A percentile compares a stretch with the other conserved stretches of the same genome.
These are phyloP conservation scores for Macrosteles quadrilineatus DNA, from an alignment of 1,140 invertebrate genomes.

Conservation along the genomic window DNA sequence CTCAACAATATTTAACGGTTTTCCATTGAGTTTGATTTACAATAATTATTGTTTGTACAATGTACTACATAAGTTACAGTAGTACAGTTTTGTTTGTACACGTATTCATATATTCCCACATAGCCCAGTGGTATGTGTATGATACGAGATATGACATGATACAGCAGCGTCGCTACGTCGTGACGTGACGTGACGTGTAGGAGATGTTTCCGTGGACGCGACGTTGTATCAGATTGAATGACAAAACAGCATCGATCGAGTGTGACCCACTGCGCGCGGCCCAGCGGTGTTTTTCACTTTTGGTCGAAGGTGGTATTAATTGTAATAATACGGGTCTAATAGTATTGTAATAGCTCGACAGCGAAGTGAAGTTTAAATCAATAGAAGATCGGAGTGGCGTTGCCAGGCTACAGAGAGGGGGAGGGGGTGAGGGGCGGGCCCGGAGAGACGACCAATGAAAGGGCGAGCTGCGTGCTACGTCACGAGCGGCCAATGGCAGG, in stretches of 20 bases:
- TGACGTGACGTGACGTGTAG: too few species aligned
- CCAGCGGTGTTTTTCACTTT: conserved; percentile 5
- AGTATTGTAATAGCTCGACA: conserved; percentile 27
- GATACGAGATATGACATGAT: too few species aligned
- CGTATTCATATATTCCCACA: too few species aligned
- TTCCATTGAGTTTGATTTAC: too few species aligned
- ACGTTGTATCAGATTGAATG: conserved; percentile 18
- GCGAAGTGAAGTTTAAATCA: conserved; percentile 30
- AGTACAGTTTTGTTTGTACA: too few species aligned
- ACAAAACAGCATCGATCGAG: conserved; percentile 29
- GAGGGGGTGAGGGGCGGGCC: conserved; percentile 36
- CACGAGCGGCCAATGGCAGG: conserved; percentile 27
- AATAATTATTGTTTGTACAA: too few species aligned
- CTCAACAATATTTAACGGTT: too few species aligned
- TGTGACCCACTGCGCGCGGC: neutral
- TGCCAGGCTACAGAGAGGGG: conserved; percentile 37
- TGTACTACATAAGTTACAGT: too few species aligned
- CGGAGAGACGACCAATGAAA: conserved; percentile 31
- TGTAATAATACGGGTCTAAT: conserved; percentile 31
- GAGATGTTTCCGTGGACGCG: too few species aligned
- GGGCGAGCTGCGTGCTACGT: conserved; percentile 26
- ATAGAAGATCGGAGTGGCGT: conserved; percentile 36
- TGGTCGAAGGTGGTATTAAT: conserved; percentile 15
- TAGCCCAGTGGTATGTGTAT: too few species aligned
- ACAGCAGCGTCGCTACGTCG: too few species aligned